Evolutionary conservation across 2,888 invertebrate genomes (phyloP).

Genomic region (Drosophila monieri): DNA sequence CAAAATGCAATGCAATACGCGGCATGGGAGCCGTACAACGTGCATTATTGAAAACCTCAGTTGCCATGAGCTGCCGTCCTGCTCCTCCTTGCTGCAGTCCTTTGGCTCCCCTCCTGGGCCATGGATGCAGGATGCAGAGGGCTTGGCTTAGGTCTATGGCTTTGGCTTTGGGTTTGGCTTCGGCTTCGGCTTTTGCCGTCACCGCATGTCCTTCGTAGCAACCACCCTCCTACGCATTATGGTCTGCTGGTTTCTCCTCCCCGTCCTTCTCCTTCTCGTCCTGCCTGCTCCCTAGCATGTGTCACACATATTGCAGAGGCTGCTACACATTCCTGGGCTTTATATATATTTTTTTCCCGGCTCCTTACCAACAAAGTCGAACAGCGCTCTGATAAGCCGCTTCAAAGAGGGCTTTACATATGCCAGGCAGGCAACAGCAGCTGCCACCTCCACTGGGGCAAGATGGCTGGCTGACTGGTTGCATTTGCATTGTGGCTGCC

Average conservation of each 20-base stretch:
- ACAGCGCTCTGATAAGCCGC: slow-evolving; percentile 67
- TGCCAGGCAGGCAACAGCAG: slow-evolving; percentile 48
- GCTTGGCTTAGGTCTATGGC: slow-evolving; percentile 44
- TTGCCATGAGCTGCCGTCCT: slow-evolving; percentile 20
- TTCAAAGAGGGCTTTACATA: slow-evolving; percentile 75
- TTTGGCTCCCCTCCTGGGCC: slow-evolving; percentile 15
- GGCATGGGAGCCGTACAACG: slow-evolving; percentile 56
- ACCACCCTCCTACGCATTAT: slow-evolving; percentile 41
- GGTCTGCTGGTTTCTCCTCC: slow-evolving; percentile 28
- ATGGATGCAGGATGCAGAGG: slow-evolving; percentile 1
- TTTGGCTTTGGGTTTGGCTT: slow-evolving; percentile 32
- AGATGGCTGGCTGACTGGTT: slow-evolving; percentile 7
- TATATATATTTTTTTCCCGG: slow-evolving; percentile 28
- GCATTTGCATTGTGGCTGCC: slow-evolving; percentile 47
- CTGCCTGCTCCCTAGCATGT: slow-evolving; percentile 52
- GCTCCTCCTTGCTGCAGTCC: not conserved
- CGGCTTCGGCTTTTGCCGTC: slow-evolving; percentile 62
- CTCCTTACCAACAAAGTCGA: slow-evolving; percentile 52
- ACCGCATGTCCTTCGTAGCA: slow-evolving; percentile 58
- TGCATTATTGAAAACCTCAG: slow-evolving; percentile 72
- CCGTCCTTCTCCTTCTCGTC: not conserved
- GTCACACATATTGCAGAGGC: slow-evolving; percentile 75
- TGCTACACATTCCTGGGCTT: slow-evolving; percentile 60
- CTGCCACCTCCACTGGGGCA: slow-evolving; percentile 6
- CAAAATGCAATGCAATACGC: slow-evolving; percentile 73